phyloP scores from a whole-genome alignment of 2,888 invertebrate genomes.

The Ormyrus rosae region DNA sequence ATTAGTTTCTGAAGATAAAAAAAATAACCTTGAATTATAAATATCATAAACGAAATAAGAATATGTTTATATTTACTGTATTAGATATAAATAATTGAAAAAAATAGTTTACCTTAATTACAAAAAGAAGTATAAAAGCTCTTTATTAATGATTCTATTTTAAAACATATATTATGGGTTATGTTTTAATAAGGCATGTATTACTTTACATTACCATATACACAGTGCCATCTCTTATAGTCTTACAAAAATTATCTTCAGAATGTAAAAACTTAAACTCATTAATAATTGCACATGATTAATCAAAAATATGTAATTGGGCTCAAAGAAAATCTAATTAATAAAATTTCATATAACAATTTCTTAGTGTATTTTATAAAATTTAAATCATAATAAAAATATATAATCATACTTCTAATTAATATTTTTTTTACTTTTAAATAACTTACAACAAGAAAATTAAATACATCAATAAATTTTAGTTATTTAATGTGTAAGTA shows the following conservation, averaged over 20 bases:
- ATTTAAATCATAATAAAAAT: too few relatives aligned
- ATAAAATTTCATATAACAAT: too few relatives aligned
- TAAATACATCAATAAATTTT: too few relatives aligned
- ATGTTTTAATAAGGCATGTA: constrained; percentile 31
- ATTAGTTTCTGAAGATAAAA: constrained; percentile 1
- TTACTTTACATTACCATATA: constrained; percentile 15
- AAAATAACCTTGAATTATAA: constrained; percentile 10
- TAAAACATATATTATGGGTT: constrained; percentile 36
- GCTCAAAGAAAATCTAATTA: background rate
- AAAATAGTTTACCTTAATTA: constrained; percentile 5
- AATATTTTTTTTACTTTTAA: too few relatives aligned
- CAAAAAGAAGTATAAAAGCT: constrained; percentile 18
- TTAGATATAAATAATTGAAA: constrained; percentile 1
- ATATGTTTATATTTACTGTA: background rate
- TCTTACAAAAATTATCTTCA: constrained; percentile 8
- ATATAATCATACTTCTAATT: too few relatives aligned
- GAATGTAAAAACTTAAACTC: constrained; percentile 1
- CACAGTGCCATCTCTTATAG: constrained; percentile 33
- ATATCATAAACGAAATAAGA: background rate
- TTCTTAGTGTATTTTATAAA: too few relatives aligned
- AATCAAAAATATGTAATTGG: constrained; percentile 9
- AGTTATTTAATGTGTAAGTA: too few relatives aligned
- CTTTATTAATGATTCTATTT: constrained; percentile 34
- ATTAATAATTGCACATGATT: background rate
- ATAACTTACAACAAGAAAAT: too few relatives aligned